Conservation (phyloP, 2,888 invertebrate species). For the Exephanes ischioxanthus region DNA sequence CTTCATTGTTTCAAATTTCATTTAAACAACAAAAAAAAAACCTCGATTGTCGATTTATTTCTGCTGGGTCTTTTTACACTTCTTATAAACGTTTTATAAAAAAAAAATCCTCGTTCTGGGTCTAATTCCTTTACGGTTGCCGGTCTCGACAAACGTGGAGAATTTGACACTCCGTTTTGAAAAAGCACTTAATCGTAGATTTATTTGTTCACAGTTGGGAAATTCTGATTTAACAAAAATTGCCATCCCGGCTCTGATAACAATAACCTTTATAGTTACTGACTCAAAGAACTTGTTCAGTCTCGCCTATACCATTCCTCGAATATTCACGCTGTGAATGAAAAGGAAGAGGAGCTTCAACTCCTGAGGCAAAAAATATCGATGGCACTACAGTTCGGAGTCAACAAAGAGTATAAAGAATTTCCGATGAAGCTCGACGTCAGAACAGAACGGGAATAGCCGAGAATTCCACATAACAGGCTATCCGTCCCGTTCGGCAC, state of each 20-base stretch:
- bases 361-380: not conserved
- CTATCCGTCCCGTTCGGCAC: conserved; percentile 9
- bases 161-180: not conserved
- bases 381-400: not conserved
- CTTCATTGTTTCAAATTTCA: not conserved
- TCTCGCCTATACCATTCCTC: not conserved
- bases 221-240: not conserved
- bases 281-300: not conserved
- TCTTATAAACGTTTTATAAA: too few relatives aligned
- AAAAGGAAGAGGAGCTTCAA: not conserved
- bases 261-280: not conserved
- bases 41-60: too few relatives aligned
- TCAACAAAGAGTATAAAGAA: not conserved
- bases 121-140: too few relatives aligned
- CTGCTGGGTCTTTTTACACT: too few relatives aligned
- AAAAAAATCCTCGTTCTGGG: too few relatives aligned
- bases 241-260: too few relatives aligned
- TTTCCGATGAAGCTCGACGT: not conserved
- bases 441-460: conserved; percentile 13
- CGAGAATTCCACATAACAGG: conserved; percentile 30
- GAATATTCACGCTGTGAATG: not conserved
- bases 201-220: not conserved
- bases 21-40: too few relatives aligned
- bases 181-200: not conserved
- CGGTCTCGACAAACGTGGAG: too few relatives aligned